Conservation (phyloP, 2,888 invertebrate species). For the Leptinotarsa haldemani region DNA sequence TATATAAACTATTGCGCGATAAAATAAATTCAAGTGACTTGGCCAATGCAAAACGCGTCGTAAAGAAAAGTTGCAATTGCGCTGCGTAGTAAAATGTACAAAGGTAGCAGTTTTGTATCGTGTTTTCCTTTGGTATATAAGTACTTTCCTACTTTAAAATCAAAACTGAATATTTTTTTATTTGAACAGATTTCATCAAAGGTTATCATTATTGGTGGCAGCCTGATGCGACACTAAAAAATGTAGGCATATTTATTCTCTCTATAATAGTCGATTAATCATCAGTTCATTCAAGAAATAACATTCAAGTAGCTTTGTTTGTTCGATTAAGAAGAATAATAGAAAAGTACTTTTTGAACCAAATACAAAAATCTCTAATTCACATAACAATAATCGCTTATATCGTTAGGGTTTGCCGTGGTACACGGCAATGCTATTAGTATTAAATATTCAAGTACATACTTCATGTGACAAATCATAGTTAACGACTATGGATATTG, state of each 20-base stretch:
- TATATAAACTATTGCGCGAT: too few relatives aligned
- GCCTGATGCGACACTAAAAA: too few relatives aligned
- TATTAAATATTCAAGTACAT: constrained; percentile 31
- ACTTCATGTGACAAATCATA: constrained; percentile 33
- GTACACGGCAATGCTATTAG: constrained; percentile 25
- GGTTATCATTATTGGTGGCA: too few relatives aligned
- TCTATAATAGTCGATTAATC: constrained; percentile 1
- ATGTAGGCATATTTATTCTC: background rate
- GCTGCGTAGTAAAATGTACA: too few relatives aligned
- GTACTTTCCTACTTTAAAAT: too few relatives aligned
- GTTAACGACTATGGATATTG: constrained; percentile 30
- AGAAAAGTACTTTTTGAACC: constrained; percentile 29
- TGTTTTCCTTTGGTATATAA: too few relatives aligned
- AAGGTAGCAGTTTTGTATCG: too few relatives aligned
- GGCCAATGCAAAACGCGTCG: too few relatives aligned
- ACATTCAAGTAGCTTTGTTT: constrained; percentile 1
- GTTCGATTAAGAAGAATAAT: constrained; percentile 17
- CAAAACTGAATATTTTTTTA: too few relatives aligned
- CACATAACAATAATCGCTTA: constrained; percentile 31
- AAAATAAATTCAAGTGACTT: too few relatives aligned
- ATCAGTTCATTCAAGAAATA: background rate
- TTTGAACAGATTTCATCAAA: too few relatives aligned
- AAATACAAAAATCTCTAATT: constrained; percentile 39
- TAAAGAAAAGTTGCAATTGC: too few relatives aligned
- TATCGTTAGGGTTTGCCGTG: constrained; percentile 22